Evolutionary conservation across 1,140 invertebrate genomes (phyloP).

Genomic region (Tetramorium parvispinum): DNA sequence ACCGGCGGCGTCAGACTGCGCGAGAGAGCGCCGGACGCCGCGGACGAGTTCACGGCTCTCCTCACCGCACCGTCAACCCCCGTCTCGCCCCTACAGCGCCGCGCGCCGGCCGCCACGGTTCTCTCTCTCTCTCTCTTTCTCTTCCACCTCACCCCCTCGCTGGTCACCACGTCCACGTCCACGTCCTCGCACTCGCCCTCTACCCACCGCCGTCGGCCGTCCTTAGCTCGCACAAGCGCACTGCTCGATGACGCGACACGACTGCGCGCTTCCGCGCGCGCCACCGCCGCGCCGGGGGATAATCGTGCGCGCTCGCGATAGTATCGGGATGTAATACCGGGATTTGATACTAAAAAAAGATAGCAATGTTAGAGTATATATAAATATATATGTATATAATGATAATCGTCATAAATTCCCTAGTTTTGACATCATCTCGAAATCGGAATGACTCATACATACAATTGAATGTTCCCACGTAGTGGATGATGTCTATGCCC

Average conservation of each 20-base stretch:
- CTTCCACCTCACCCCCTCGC: neutral
- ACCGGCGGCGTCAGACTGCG: constrained; percentile 84
- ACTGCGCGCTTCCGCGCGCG: constrained; percentile 30
- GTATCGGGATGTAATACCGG: neutral
- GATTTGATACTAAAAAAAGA: constrained; percentile 5
- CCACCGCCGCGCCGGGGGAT: constrained; percentile 19
- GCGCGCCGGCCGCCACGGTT: neutral
- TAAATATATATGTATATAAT: neutral
- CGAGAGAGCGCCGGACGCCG: constrained; percentile 49
- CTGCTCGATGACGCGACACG: neutral
- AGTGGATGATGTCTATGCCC: neutral
- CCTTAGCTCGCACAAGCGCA: constrained; percentile 50
- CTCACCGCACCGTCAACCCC: constrained; percentile 1
- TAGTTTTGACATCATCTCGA: no score
- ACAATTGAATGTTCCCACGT: neutral
- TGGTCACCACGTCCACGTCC: constrained; percentile 19
- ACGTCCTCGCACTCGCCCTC: constrained; percentile 36
- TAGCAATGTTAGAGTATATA: neutral
- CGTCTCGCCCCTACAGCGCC: neutral
- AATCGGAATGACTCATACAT: neutral
- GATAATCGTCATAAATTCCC: neutral
- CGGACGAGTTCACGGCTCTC: constrained; percentile 51
- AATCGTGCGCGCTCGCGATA: neutral
- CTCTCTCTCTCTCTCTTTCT: neutral
- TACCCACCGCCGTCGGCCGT: constrained; percentile 12